A percentile compares a stretch with the other conserved stretches of the same genome.
Evolutionary conservation across 2,888 invertebrate species (phyloP).

Genomic region (Alentia gelatinosa): DNA sequence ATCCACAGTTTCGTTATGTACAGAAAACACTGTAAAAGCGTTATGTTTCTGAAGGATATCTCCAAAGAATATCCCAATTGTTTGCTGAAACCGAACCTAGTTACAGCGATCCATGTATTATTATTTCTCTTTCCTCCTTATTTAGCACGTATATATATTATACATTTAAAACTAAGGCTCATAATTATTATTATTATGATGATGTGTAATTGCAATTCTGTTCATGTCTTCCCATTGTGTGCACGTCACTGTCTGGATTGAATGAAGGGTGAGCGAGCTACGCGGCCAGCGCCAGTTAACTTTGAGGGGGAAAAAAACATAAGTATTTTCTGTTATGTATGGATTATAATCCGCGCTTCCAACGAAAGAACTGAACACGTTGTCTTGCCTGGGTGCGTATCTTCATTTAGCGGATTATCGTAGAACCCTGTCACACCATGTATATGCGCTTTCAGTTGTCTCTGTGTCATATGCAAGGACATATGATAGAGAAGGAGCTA

Average conservation of each 20-base stretch:
- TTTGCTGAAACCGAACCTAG: background rate
- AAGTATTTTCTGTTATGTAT: background rate
- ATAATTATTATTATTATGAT: too few relatives aligned
- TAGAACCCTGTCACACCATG: background rate
- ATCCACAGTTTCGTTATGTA: constrained; percentile 29
- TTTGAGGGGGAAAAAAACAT: too few relatives aligned
- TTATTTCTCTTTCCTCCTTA: background rate
- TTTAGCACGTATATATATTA: background rate
- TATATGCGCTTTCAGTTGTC: background rate
- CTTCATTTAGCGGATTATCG: background rate
- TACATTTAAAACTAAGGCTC: background rate
- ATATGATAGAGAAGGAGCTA: background rate
- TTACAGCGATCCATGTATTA: background rate
- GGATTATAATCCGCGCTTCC: background rate
- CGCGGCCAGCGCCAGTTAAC: background rate
- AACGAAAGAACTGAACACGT: background rate
- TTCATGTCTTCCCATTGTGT: background rate
- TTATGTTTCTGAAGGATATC: constrained; percentile 10
- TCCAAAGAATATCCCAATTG: background rate
- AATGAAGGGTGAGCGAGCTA: background rate
- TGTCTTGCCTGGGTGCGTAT: background rate
- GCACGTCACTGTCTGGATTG: background rate
- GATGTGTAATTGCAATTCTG: background rate
- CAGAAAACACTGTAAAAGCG: constrained; percentile 12
- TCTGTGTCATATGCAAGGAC: constrained; percentile 2